Conservation (phyloP, 2,888 invertebrate genomes). For the Lordiphosa andalusiaca region DNA sequence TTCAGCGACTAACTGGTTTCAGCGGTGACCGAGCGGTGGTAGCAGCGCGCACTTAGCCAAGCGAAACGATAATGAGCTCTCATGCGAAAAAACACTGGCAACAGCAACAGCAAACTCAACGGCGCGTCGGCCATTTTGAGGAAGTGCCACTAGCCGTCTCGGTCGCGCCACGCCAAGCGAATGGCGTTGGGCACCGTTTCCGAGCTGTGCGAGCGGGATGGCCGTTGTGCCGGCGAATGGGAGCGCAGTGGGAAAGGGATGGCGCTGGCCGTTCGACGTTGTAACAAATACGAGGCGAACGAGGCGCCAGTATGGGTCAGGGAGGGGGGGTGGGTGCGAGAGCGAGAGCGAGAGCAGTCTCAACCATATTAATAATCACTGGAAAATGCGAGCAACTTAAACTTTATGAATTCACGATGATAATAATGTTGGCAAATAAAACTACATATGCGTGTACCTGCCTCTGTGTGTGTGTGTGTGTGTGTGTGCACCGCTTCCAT, state of each 20-base stretch:
- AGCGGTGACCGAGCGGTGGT: slow-evolving; percentile 27
- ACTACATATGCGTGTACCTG: slow-evolving; percentile 16
- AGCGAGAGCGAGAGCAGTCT: slow-evolving; percentile 1
- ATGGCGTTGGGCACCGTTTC: background rate
- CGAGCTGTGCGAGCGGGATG: slow-evolving; percentile 18
- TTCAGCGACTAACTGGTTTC: slow-evolving; percentile 61
- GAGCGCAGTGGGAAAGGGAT: slow-evolving; percentile 15
- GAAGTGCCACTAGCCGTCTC: slow-evolving; percentile 8
- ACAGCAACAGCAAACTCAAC: slow-evolving; percentile 30
- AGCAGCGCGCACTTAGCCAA: slow-evolving; percentile 75
- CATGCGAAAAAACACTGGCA: slow-evolving; percentile 71
- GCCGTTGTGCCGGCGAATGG: slow-evolving; percentile 19
- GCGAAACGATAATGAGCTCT: slow-evolving; percentile 79
- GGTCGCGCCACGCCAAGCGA: background rate
- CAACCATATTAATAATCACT: slow-evolving; percentile 45
- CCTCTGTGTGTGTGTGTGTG: slow-evolving; percentile 7
- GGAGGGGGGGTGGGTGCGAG: background rate
- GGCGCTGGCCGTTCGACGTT: background rate
- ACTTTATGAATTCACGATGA: slow-evolving; percentile 36
- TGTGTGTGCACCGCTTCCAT: slow-evolving; percentile 5
- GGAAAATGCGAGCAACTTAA: slow-evolving; percentile 39
- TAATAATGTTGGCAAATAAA: slow-evolving; percentile 35
- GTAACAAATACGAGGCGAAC: slow-evolving; percentile 7
- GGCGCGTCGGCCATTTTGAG: slow-evolving; percentile 52
- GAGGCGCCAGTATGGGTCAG: background rate